These are phyloP conservation scores for Plemyria rubiginata DNA, from an alignment of 2,888 invertebrate genomes.

Conservation along the genomic window DNA sequence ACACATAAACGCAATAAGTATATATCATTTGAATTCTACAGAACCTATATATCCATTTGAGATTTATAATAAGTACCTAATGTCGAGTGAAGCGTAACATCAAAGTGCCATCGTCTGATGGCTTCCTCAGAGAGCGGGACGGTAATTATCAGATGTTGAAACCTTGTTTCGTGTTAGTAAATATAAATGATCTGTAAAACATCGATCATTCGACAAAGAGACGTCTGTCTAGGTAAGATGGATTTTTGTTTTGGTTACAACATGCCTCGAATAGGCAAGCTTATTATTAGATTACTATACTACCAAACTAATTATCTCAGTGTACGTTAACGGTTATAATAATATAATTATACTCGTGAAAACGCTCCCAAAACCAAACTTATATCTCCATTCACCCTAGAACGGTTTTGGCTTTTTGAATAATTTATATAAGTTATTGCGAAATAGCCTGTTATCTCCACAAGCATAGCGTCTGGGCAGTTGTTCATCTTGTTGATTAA, in stretches of 20 bases:
- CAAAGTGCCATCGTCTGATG: slow-evolving; percentile 62
- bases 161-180: slow-evolving; percentile 62
- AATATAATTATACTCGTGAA: not conserved
- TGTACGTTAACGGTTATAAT: not conserved
- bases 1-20: too few relatives aligned
- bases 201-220: slow-evolving; percentile 61
- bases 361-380: not conserved
- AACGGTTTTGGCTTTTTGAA: not conserved
- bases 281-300: not conserved
- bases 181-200: slow-evolving; percentile 59
- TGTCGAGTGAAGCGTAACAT: slow-evolving; percentile 50
- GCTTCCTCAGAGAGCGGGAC: slow-evolving; percentile 60
- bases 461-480: slow-evolving; percentile 50
- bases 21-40: too few relatives aligned
- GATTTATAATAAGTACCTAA: slow-evolving; percentile 25
- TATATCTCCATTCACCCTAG: not conserved
- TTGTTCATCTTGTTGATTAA: slow-evolving; percentile 69
- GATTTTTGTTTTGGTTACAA: slow-evolving; percentile 8
- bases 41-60: not conserved
- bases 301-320: not conserved
- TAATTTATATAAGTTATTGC: slow-evolving; percentile 3
- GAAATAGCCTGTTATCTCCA: slow-evolving; percentile 43
- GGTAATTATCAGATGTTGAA: slow-evolving; percentile 50
- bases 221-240: slow-evolving; percentile 36
- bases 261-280: not conserved